phyloP scores from a whole-genome alignment of 2,888 invertebrate species.

The Macrosoma leucophasiata region DNA sequence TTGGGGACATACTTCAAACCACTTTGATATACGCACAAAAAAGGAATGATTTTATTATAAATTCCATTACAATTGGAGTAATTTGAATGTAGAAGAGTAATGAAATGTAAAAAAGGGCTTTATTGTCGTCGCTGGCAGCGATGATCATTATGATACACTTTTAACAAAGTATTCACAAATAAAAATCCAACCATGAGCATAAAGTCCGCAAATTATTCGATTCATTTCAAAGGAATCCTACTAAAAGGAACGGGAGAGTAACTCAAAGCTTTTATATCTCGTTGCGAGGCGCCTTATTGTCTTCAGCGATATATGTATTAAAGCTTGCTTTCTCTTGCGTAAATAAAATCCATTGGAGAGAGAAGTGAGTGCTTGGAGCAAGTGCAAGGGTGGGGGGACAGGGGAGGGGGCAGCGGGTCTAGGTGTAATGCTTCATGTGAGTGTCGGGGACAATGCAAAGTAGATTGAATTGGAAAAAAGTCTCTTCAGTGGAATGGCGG shows the following conservation, averaged over 20 bases:
- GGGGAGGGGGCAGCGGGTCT: conserved; percentile 40
- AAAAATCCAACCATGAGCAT: conserved; percentile 58
- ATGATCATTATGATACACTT: conserved; percentile 51
- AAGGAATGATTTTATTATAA: too few relatives aligned
- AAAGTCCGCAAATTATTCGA: conserved; percentile 72
- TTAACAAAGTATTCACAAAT: conserved; percentile 52
- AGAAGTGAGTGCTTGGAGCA: conserved; percentile 57
- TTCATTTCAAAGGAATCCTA: conserved; percentile 73
- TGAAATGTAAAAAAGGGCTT: too few relatives aligned
- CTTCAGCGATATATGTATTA: conserved; percentile 72
- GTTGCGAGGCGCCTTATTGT: conserved; percentile 71
- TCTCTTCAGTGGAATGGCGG: conserved; percentile 59
- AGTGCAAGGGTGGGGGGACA: conserved; percentile 51
- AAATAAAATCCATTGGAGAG: conserved; percentile 70
- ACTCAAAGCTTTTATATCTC: conserved; percentile 76
- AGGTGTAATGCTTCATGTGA: conserved; percentile 74
- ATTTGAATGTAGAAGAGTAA: too few relatives aligned
- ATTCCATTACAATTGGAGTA: too few relatives aligned
- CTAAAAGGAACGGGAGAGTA: conserved; percentile 70
- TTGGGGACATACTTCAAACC: too few relatives aligned
- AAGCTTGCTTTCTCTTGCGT: conserved; percentile 73
- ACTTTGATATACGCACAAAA: too few relatives aligned
- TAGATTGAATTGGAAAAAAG: conserved; percentile 75
- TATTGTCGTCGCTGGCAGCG: conserved; percentile 15
- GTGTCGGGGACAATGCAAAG: conserved; percentile 72